Evolutionary conservation across 2,888 invertebrate genomes (phyloP), one percentile per base, ranked within the genome.

Genomic region (Drosophila suboccidentalis): DNA sequence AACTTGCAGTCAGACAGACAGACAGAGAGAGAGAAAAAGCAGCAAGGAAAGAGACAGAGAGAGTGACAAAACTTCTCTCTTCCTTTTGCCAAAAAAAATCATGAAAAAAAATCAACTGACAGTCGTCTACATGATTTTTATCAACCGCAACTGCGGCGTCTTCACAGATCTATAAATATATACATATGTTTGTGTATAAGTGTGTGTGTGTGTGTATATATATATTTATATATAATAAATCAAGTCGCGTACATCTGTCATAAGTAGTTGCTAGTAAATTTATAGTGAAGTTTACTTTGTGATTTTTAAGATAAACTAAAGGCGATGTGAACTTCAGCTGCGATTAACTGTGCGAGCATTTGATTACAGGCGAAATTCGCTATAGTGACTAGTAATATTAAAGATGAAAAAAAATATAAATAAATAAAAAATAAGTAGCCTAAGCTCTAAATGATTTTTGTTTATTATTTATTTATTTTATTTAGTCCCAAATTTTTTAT

Each of bases 41-140:
- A 43, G 11, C 22, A 1, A 55, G 34, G 19, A 34, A 8, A 54
- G 29, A 32, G 29, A 44, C 1, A 17, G 17, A 9, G 5, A 36
- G 8, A 6, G 69, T 41, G 39, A 22, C 26, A 17, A 63, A 46
- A 38, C 46, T 63, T 58, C 53, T 17, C 39, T 19, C 4, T n/a
- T 9, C 8, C 17, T 51, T 68, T 63, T 53, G 50, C 65, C 58
- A 65, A 74, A 74, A 53, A 17, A 44, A 22, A 58, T 43, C 49
- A 53, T 38, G 19, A 38, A 15, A 38, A 15, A 38, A 60, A 67
- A 39, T 39, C 60, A 50, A 60, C 70, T 65, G 76, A 76, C 76
- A 65, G 55, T 39, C 19, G 51, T 47, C 67, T 64, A 73, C 64
- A 76, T 87, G 86, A 87, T 84, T 86, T 87, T 87, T 87, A 86